Base-by-base conservation (phyloP, 2,113 vertebrate species). In the Zosterops lateralis region DNA sequence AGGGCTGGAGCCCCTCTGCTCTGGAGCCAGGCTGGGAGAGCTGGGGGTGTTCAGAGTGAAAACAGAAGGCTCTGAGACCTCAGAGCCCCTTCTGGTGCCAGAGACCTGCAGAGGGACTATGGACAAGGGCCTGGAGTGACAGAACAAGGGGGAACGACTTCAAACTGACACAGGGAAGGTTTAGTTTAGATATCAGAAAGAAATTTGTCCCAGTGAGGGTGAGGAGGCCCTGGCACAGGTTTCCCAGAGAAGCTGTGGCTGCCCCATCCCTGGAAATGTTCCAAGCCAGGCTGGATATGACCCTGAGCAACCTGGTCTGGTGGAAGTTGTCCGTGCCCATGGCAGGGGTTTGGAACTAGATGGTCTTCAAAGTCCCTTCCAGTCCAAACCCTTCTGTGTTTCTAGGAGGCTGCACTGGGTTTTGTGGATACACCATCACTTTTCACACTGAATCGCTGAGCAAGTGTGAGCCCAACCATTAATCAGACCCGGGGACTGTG, bases 401-500 rank as follows among this genome's bases (percentile, higher is more conserved):
- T 42, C 54, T 18, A 10, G 36, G 48, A 48, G 58, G 2, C 53
- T 54, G 72, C 10, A 1, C 54, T 6, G 14, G 38, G 62, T 26
- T 54, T 53, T 54, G 67, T 74, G 80, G 66, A 57, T 8, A 47
- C 1, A 2, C 14, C 5, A 34, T 31, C 3, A 4, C 22, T 66
- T 76, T 47, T 57, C n/a, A 21, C 10, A 7, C 24, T 6, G 44
- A 80, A 71, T 9, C 3, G 12, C 15, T 84, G 89, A 62, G 44
- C 38, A 56, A 88, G 44, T 1, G 3, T 21, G 7, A 90, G 62
- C 57, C 48, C 0, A 0, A 18, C 47, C 3, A 2, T 6, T 22
- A 32, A 17, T 21, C 1, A 2, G 66, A 57, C n/a, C 51, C 29
- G 51, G 57, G 72, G 17, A 62, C 36, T 4, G 9, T 8, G 65